Base-by-base conservation (phyloP, 2,888 invertebrate genomes). In the Phaedon cochleariae region DNA sequence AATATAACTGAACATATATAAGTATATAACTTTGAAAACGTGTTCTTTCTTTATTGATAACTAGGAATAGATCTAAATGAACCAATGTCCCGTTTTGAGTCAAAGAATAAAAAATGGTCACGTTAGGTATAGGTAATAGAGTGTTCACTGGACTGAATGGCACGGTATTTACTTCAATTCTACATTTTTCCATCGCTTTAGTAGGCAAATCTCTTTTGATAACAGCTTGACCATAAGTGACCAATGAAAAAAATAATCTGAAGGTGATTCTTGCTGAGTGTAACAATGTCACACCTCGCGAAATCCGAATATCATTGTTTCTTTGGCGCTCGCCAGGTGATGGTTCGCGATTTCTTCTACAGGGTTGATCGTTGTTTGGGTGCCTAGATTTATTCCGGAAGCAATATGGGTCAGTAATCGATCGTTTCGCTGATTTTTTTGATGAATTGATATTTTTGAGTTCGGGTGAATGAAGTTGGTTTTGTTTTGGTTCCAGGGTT, bases 401-500 rank as follows among this genome's bases (percentile, higher is more conserved):
- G 22, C 55, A 65, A 65, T 61, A 77, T 77, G 77, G 77, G 77
- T 77, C 71, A 75, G 77, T 77, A 73, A 10, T 34, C 58, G 37
- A 21, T 41, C n/a, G 12, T 34, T 48, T 26, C 31, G 52, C 53
- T 63, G 58, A 57, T 65, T 67, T 59, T 48, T 46, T 17, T 10
- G 46, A 26, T 5, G 34, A 1, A 7, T 18, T 34, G 20, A 6
- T n/a, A 26, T 37, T 59, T 3, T 41, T 7, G n/a, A 1, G 48
- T 31, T 31, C 46, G 22, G 62, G 17, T 18, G 15, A 31, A 26
- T 62, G 29, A 62, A 58, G 22, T 52, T 59, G 9, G n/a, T 60
- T 20, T 45, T 57, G 41, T 26, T 57, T 57, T 26, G 45, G 37
- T 82, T 86, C 75, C 85, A 90, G 90, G 90, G 85, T 86, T 90